Conservation (phyloP, 2,113 vertebrate species). For the Cisticola juncidis region DNA sequence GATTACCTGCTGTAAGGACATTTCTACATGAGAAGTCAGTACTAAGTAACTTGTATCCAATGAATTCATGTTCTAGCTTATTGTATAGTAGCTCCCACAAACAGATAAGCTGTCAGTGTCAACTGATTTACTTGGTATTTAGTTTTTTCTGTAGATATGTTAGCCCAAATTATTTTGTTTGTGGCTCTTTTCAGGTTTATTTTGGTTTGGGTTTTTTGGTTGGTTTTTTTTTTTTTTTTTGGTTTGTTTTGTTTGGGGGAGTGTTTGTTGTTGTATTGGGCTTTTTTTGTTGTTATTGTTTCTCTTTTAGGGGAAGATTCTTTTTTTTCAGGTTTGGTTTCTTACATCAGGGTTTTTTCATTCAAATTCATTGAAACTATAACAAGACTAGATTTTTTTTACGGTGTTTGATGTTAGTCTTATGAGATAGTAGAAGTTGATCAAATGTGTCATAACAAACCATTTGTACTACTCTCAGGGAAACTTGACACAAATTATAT, state of each 20-base stretch:
- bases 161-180: neutral
- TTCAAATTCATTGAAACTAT: neutral
- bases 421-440: neutral
- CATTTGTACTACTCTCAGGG: slow-evolving; percentile 42
- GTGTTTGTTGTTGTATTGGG: accelerated
- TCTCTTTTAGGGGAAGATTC: accelerated
- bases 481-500: slow-evolving; percentile 53
- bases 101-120: neutral
- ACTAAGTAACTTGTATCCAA: neutral
- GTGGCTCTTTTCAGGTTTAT: neutral
- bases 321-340: neutral
- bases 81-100: neutral
- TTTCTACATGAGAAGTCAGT: neutral
- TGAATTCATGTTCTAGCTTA: neutral
- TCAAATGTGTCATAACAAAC: slow-evolving; percentile 23
- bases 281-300: neutral
- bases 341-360: neutral
- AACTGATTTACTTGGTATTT: neutral
- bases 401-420: neutral
- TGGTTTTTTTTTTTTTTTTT: too few species aligned
- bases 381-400: neutral
- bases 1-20: neutral
- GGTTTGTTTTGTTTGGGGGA: too few species aligned
- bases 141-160: neutral
- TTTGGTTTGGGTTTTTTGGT: neutral